phyloP scores from a whole-genome alignment of 2,888 invertebrate species.

The Drosophila meridionalis region DNA sequence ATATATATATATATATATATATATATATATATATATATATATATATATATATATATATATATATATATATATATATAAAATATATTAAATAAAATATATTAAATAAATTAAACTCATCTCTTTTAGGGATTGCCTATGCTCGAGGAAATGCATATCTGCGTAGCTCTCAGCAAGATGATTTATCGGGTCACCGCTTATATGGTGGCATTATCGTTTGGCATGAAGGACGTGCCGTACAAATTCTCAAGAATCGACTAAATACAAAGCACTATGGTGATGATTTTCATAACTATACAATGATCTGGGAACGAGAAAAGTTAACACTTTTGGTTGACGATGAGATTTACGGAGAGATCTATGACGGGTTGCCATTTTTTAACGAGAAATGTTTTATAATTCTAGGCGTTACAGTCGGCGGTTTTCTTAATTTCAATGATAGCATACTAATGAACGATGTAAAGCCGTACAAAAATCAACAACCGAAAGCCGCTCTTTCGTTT shows the following conservation, averaged over 20 bases:
- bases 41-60: too few species aligned
- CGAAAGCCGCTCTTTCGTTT: constrained; percentile 89
- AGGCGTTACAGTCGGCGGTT: constrained; percentile 92
- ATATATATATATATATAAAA: too few species aligned
- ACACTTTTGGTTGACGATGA: constrained; percentile 86
- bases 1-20: too few species aligned
- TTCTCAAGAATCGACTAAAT: constrained; percentile 67
- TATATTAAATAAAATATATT: background rate
- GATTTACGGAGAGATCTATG: constrained; percentile 86
- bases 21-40: too few species aligned
- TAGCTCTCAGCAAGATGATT: constrained; percentile 63
- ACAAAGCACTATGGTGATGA: constrained; percentile 86
- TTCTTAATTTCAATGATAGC: constrained; percentile 88
- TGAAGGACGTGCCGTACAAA: constrained; percentile 80
- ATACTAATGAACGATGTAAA: constrained; percentile 84
- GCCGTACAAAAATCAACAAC: constrained; percentile 90
- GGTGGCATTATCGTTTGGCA: constrained; percentile 80
- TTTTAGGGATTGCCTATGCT: constrained; percentile 87
- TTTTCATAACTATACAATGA: constrained; percentile 89
- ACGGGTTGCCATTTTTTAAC: constrained; percentile 70
- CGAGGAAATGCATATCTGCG: constrained; percentile 87
- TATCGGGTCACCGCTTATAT: constrained; percentile 78
- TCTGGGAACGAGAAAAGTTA: constrained; percentile 87
- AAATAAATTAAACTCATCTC: background rate
- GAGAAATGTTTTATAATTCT: constrained; percentile 90